phyloP scores from a whole-genome alignment of 2,113 vertebrate genomes.

The Pandion haliaetus region DNA sequence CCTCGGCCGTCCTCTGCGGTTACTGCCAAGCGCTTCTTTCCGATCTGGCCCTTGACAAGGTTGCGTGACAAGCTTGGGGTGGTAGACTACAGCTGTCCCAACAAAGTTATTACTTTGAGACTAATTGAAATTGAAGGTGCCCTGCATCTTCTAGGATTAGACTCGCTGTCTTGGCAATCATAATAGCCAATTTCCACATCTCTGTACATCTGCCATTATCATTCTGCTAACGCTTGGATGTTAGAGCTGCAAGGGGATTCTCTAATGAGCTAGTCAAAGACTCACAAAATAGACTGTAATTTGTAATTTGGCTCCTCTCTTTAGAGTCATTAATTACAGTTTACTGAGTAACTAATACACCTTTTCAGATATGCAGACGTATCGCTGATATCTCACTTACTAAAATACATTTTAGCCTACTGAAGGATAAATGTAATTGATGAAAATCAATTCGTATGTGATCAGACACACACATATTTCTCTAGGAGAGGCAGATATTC shows the following conservation, averaged over 20 bases:
- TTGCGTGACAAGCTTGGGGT: fast-evolving
- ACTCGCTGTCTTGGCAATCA: not conserved
- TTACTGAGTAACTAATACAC: constrained; percentile 52
- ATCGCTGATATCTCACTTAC: not conserved
- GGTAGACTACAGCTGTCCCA: not conserved
- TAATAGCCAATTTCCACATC: not conserved
- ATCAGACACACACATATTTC: not conserved
- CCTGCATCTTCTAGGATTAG: not conserved
- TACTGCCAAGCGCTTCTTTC: not conserved
- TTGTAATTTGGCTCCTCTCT: constrained; percentile 35
- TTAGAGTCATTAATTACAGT: constrained; percentile 30
- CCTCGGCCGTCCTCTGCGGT: fast-evolving
- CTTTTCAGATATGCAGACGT: not conserved
- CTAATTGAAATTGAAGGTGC: not conserved
- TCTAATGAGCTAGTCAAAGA: constrained; percentile 41
- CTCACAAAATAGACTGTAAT: constrained; percentile 24
- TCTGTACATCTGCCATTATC: constrained; percentile 30
- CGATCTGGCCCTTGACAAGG: not conserved
- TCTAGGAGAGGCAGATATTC: not conserved
- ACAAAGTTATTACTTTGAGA: not conserved
- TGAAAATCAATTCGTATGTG: not conserved
- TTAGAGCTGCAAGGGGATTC: constrained; percentile 40
- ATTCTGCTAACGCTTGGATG: constrained; percentile 22
- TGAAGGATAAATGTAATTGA: not conserved
- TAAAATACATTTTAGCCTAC: not conserved